Conservation (phyloP, 2,888 invertebrate species). For the Agrypnus murinus region DNA sequence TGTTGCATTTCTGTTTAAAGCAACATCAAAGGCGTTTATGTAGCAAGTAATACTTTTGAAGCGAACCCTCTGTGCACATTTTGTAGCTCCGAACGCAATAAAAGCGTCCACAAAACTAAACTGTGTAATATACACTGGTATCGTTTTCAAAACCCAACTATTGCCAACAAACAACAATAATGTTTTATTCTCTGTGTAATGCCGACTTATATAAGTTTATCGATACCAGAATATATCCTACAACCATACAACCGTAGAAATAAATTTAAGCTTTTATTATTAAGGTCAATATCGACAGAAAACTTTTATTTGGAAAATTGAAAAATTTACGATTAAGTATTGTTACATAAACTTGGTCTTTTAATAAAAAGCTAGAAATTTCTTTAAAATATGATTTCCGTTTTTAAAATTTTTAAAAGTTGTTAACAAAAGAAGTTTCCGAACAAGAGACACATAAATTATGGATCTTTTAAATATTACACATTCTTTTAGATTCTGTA, state of each 20-base stretch:
- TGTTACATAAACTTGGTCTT: slow-evolving; percentile 16
- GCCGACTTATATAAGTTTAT: too few relatives aligned
- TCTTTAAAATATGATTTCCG: slow-evolving; percentile 29
- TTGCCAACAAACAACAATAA: too few relatives aligned
- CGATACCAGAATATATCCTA: too few relatives aligned
- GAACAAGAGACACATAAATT: slow-evolving; percentile 36
- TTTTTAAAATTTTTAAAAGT: slow-evolving; percentile 36
- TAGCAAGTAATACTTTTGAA: background rate
- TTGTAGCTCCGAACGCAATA: background rate
- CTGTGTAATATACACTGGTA: too few relatives aligned
- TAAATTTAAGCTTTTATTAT: too few relatives aligned
- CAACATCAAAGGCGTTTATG: slow-evolving; percentile 21
- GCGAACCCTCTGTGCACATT: background rate
- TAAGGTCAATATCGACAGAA: too few relatives aligned
- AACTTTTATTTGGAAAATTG: too few relatives aligned
- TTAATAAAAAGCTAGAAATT: too few relatives aligned
- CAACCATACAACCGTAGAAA: too few relatives aligned
- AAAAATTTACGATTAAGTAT: background rate
- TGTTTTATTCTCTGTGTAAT: too few relatives aligned
- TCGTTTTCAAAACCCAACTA: too few relatives aligned
- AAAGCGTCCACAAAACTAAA: too few relatives aligned
- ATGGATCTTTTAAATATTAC: slow-evolving; percentile 32
- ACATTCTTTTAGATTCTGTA: slow-evolving; percentile 24
- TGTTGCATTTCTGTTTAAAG: background rate
- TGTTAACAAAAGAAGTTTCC: slow-evolving; percentile 26